These are phyloP conservation scores for Oligia fasciuncula DNA, from an alignment of 2,888 invertebrate genomes.

Conservation along the genomic window DNA sequence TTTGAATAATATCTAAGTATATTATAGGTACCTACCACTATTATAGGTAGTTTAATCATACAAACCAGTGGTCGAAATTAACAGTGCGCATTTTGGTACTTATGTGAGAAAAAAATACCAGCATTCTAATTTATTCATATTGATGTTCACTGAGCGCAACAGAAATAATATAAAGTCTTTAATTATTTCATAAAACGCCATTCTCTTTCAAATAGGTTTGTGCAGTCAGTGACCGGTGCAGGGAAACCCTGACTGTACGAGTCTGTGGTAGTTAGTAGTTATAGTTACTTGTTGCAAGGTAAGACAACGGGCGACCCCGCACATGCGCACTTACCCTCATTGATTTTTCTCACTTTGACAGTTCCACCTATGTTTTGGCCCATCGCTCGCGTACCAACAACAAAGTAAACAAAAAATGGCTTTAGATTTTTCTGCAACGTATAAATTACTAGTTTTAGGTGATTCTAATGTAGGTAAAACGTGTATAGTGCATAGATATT, in stretches of 20 bases:
- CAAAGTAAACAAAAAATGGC: conserved; percentile 92
- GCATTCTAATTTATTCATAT: conserved; percentile 52
- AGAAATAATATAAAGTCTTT: conserved; percentile 28
- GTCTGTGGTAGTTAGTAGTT: conserved; percentile 48
- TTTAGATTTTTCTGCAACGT: conserved; percentile 96
- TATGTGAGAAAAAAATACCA: conserved; percentile 10
- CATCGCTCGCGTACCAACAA: conserved; percentile 81
- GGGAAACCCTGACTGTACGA: conserved; percentile 46
- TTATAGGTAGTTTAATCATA: not conserved
- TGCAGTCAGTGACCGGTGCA: conserved; percentile 56
- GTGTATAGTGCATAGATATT: conserved; percentile 96
- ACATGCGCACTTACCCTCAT: conserved; percentile 86
- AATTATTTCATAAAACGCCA: conserved; percentile 47
- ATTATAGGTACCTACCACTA: not conserved
- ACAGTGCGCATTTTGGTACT: conserved; percentile 5
- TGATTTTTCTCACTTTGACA: conserved; percentile 89
- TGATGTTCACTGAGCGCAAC: conserved; percentile 48
- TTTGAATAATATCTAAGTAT: not conserved
- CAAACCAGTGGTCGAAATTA: not conserved
- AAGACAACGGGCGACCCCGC: conserved; percentile 73
- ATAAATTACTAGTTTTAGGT: conserved; percentile 95
- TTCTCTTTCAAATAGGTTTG: conserved; percentile 37
- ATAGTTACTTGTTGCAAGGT: conserved; percentile 80
- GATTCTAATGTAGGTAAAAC: conserved; percentile 98
- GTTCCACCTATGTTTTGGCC: conserved; percentile 86